Conservation (phyloP, 1,140 invertebrate species). For the Apis dorsata region DNA sequence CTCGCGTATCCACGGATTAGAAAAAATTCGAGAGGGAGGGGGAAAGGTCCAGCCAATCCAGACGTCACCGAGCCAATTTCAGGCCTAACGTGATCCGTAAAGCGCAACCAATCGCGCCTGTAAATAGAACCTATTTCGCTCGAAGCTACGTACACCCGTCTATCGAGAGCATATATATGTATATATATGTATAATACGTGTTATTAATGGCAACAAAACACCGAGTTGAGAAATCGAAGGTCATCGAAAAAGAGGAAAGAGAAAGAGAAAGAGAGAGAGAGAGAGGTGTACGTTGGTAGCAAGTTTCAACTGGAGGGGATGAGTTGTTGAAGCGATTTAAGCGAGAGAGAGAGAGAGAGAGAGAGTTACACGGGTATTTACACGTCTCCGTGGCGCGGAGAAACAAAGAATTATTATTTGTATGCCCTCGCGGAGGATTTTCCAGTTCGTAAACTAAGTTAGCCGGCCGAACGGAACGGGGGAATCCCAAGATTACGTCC, state of each 20-base stretch:
- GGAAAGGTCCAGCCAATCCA: too few relatives aligned
- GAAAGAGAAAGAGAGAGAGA: too few relatives aligned
- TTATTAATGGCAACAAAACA: not conserved
- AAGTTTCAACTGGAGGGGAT: conserved; percentile 75
- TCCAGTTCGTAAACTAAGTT: conserved; percentile 79
- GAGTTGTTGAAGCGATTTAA: conserved; percentile 79
- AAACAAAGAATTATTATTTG: conserved; percentile 80
- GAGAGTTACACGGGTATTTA: conserved; percentile 74
- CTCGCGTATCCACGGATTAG: too few relatives aligned
- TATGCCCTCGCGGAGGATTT: conserved; percentile 76
- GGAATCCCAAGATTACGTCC: not conserved
- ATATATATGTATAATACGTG: too few relatives aligned
- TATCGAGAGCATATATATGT: not conserved
- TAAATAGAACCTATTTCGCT: conserved; percentile 1
- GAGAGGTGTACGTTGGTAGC: conserved; percentile 73
- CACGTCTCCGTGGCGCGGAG: conserved; percentile 73
- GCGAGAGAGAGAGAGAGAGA: conserved; percentile 69
- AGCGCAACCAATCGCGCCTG: conserved; percentile 14
- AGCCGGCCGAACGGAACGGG: conserved; percentile 59
- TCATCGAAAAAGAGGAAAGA: too few relatives aligned
- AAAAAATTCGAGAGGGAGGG: too few relatives aligned
- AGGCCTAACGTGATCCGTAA: not conserved
- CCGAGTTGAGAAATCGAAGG: not conserved
- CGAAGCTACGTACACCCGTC: not conserved
- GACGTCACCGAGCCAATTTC: not conserved